These are phyloP conservation scores for Scaptomyza caliginosa DNA, from an alignment of 2,888 invertebrate species.

Conservation along the genomic window DNA sequence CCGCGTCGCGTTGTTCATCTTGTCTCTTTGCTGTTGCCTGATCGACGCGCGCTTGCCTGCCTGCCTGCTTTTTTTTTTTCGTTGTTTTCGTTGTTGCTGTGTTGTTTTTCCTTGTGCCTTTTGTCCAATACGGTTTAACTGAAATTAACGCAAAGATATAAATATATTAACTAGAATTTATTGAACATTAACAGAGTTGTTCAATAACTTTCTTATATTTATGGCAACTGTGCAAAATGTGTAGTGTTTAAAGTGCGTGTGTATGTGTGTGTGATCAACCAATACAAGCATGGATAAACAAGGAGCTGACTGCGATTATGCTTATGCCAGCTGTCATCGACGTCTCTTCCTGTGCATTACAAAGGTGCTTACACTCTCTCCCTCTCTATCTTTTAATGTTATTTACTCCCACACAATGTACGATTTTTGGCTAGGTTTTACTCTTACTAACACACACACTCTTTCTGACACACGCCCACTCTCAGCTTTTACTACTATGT, in stretches of 20 bases:
- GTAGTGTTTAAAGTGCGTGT: slow-evolving; percentile 15
- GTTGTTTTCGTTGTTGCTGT: background rate
- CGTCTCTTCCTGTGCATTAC: slow-evolving; percentile 73
- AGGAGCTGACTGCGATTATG: slow-evolving; percentile 33
- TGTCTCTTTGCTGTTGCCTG: slow-evolving; percentile 28
- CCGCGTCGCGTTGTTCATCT: slow-evolving; percentile 58
- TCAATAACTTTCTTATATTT: slow-evolving; percentile 21
- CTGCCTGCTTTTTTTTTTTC: slow-evolving; percentile 5
- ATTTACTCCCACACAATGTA: background rate
- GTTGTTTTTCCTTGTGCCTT: background rate
- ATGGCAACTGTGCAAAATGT: slow-evolving; percentile 2
- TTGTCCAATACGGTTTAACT: slow-evolving; percentile 1
- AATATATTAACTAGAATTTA: slow-evolving; percentile 24
- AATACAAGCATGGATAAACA: slow-evolving; percentile 34
- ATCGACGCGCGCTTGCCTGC: slow-evolving; percentile 14
- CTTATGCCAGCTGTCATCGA: slow-evolving; percentile 69
- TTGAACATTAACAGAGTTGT: slow-evolving; percentile 18
- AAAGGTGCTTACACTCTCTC: slow-evolving; percentile 65
- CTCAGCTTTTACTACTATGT: background rate
- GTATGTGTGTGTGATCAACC: background rate
- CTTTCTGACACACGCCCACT: background rate
- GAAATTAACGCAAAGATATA: slow-evolving; percentile 8
- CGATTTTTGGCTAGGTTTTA: background rate
- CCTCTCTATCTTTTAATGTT: background rate
- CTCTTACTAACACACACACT: too few relatives aligned